Evolutionary conservation across 2,888 invertebrate genomes (phyloP), one percentile per base, ranked within the genome.

Genomic region (Nesidiocoris tenuis): DNA sequence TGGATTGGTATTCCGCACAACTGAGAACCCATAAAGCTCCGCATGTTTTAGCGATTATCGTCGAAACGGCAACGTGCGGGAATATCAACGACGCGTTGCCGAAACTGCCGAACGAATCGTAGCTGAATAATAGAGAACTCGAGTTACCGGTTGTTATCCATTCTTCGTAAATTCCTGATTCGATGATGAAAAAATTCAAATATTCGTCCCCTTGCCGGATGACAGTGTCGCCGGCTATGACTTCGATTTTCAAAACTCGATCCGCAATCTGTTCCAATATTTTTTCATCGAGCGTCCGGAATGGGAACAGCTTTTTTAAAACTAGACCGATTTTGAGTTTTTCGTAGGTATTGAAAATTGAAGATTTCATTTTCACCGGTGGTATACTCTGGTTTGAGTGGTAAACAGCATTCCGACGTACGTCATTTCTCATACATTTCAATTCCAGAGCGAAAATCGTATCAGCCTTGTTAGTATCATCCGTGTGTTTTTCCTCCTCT

Each of bases 21-120:
- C 96, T 96, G 96, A 98, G 95, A 80, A 96, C 97, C 98, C 98
- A 98, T n/a, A 98, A 88, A 56, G 92, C 90, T 76, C 98, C 98
- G 54, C 89, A 87, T 3, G 92, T 89, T 82, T 89, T 88, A 18
- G 94, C 93, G 83, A 91, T 90, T 80, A 98, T 94, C 24, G 95
- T 95, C 80, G 98, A 98, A 76, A 97, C 96, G 80, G 71, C 25
- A 5, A 23, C 17, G 25, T 71, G 59, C 17, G 71, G 71, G 61
- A 39, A 21, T 19, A 71, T 61, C 18, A 71, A 24, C 2, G 61
- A 71, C 9, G 61, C 25, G 24, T 16, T n/a, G 17, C 55, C 55
- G 61, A 71, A 71, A 61, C 61, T 59, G 21, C 61, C 71, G 24
- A 22, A 25, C 16, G 68, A 68, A 1, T 71, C 23, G 22, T 71